A percentile compares a stretch with the other conserved stretches of the same genome.
These are phyloP conservation scores for Nymphalis c-album DNA, from an alignment of 2,888 invertebrate genomes.

Conservation along the genomic window DNA sequence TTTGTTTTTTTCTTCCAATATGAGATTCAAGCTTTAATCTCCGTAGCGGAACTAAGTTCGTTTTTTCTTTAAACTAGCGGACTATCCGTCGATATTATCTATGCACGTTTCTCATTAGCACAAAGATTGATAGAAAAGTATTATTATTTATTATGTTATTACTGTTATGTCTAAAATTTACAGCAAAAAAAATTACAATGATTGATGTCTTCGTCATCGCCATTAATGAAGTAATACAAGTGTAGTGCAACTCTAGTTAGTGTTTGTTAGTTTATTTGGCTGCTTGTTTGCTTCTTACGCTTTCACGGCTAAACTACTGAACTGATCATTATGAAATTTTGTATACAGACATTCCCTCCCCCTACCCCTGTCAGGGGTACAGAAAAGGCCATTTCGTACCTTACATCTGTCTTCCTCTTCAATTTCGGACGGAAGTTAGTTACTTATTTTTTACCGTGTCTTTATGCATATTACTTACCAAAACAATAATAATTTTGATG, in stretches of 20 bases:
- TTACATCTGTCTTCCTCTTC: too few species aligned
- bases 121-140: slow-evolving; percentile 34
- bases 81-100: slow-evolving; percentile 43
- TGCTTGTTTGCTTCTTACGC: too few species aligned
- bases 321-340: too few species aligned
- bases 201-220: background rate
- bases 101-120: slow-evolving; percentile 45
- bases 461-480: background rate
- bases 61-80: slow-evolving; percentile 47
- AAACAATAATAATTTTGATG: background rate
- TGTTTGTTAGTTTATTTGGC: too few species aligned
- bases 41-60: slow-evolving; percentile 53
- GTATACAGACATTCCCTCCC: too few species aligned
- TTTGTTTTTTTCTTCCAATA: slow-evolving; percentile 48
- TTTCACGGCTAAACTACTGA: too few species aligned
- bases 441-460: too few species aligned
- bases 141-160: slow-evolving; percentile 5
- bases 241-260: background rate
- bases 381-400: too few species aligned
- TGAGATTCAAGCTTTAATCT: slow-evolving; percentile 45
- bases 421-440: too few species aligned
- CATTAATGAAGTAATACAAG: background rate
- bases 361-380: too few species aligned
- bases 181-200: background rate
- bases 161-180: slow-evolving; percentile 14